Base-by-base conservation (phyloP, 1,140 invertebrate species). In the Galleria mellonella region DNA sequence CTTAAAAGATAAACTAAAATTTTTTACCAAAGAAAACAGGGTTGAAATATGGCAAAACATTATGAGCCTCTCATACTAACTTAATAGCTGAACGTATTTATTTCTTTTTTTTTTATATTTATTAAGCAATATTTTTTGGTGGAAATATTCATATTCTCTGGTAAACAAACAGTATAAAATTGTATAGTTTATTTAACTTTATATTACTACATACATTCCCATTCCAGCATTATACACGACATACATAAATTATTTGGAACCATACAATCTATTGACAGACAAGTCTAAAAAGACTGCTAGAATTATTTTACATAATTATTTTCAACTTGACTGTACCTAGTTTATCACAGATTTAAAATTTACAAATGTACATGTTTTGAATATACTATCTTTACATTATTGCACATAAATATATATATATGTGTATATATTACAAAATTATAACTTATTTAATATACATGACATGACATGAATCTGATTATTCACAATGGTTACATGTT, bases 281-380 rank as follows among this genome's bases (percentile, higher is more conserved):
- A 37, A 37, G n/a, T 37, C 15, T 9, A 17, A 17, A 17, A 37
- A 17, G 7, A 17, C n/a, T 15, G 17, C 14, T 12, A 17, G n/a
- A 37, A 15, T 9, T 37, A 37, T 17, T 37, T 15, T 37, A 37
- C 35, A 37, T 37, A 0, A 37, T 37, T 37, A 35, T 37, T 6
- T 37, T 17, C 9, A n/a, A 37, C 35, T 37, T 37, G 31, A 33
- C 65, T 75, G 43, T 31, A 49, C 13, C 55, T 38, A 35, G 4
- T 33, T 43, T 43, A 43, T 43, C 41, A 43, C 41, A 43, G 41
- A 23, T 43, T 43, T 32, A 14, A 15, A 36, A 15, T 36, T 36
- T 15, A 36, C 5, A 36, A n/a, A n/a, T 37, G 41, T 43, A 43
- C 31, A 27, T 43, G 14, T 33, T 23, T 2, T 23, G 17, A 23